Base-by-base conservation (phyloP, 2,797 vertebrate genomes). In the Spinus pinus region DNA sequence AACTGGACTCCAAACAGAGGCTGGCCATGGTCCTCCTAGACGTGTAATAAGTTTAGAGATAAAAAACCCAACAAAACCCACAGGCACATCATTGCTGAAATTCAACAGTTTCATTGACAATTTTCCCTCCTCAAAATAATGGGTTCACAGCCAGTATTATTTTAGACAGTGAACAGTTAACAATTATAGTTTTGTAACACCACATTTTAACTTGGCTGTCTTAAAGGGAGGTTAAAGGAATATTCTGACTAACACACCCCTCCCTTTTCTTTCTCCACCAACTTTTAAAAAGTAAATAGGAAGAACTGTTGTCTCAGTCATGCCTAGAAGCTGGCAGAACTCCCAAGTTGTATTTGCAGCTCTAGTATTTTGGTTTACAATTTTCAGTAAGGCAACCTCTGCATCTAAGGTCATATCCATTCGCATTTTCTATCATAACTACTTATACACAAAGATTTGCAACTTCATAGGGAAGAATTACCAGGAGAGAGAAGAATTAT, bases 1-100 rank as follows among this genome's bases (percentile, higher is more conserved):
- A 99, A 99, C 93, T 99, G 99, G 65, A 99, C 99, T 66, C 99
- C 99, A 97, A 99, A 99, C 93, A 99, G 97, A 21, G 99, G 99
- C 96, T 99, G 99, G 23, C 98, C 98, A 65, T 99, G 99, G 96
- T 99, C 99, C 98, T 99, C 99, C 99, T 99, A 96, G 12, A 97
- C 70, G 71, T 57, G 33, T 87, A 92, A 82, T 21, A 54, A 81
- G 72, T 74, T 81, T 25, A 94, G 54, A 91, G 65, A 90, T 4
- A 47, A 73, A 27, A 87, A 42, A 31, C 0, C 35, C 78, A 56
- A 25, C 5, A 51, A 57, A 96, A 25, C 6, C 19, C 30, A 61
- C 12, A 75, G 25, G 27, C 20, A 27, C 28, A 51, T 85, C 33
- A 72, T 9, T 86, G 72, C 67, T 79, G 47, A 88, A 73, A 66